Evolutionary conservation across 2,888 invertebrate species (phyloP).

Genomic region (Chloroclystis v-ata): DNA sequence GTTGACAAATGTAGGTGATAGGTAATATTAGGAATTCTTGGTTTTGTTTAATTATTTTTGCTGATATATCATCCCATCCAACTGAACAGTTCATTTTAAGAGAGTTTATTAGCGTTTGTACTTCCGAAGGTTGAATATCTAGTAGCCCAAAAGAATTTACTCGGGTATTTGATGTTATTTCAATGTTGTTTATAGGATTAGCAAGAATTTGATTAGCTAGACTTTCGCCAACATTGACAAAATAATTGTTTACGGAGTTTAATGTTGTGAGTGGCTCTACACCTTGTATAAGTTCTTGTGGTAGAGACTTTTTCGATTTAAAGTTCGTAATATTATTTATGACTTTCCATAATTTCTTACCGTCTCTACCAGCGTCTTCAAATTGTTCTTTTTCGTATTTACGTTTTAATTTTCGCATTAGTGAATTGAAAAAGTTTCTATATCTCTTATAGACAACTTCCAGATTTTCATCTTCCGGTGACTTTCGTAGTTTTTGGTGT

Average conservation of each 20-base stretch:
- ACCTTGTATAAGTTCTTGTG: background rate
- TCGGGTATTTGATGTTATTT: background rate
- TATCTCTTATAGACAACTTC: too few species aligned
- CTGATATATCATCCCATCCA: background rate
- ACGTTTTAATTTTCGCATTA: background rate
- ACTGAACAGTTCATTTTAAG: background rate
- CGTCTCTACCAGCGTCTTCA: background rate
- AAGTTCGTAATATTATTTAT: background rate
- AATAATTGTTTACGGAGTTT: background rate
- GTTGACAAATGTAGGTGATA: too few species aligned
- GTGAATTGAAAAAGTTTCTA: too few species aligned
- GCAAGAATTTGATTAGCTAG: background rate
- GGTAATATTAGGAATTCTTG: too few species aligned
- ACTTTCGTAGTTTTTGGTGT: too few species aligned
- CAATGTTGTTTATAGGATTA: background rate
- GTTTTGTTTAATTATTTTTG: background rate
- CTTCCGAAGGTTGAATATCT: background rate
- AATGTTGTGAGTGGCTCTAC: background rate
- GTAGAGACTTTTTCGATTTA: background rate
- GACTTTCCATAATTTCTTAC: background rate
- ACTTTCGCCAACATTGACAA: background rate
- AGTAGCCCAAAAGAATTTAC: background rate
- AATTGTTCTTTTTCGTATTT: background rate
- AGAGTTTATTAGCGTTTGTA: background rate
- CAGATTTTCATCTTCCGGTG: too few species aligned